phyloP scores from a whole-genome alignment of 2,113 vertebrate species.

The Thunnus thynnus region DNA sequence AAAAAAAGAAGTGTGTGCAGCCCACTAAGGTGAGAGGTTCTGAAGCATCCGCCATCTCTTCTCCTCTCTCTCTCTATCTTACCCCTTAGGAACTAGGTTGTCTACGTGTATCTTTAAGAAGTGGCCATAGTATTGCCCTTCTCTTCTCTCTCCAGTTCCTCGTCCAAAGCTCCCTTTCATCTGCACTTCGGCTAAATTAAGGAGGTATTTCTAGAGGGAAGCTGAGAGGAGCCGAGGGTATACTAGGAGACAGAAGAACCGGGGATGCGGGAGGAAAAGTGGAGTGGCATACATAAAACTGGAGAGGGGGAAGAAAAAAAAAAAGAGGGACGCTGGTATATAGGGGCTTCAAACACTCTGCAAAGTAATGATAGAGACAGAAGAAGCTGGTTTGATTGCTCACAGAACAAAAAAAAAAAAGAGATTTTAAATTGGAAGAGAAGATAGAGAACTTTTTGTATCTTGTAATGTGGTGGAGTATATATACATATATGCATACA shows the following conservation, averaged over 20 bases:
- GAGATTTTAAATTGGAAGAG: neutral
- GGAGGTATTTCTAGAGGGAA: conserved; percentile 18
- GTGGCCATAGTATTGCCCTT: neutral
- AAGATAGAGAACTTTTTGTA: conserved; percentile 16
- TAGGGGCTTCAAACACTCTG: neutral
- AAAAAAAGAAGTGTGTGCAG: neutral
- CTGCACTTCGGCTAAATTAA: conserved; percentile 45
- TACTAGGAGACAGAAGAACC: neutral
- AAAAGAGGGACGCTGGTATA: neutral
- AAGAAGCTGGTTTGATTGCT: neutral
- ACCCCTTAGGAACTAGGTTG: neutral
- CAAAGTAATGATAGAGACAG: neutral
- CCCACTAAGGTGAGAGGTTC: conserved; percentile 22
- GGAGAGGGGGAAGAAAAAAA: neutral
- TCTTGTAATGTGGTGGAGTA: neutral
- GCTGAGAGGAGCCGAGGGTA: neutral
- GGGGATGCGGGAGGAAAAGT: conserved; percentile 4
- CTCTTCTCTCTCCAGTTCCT: neutral
- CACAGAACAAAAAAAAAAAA: neutral
- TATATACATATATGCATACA: no score
- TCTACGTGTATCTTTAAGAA: neutral
- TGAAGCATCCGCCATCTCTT: neutral
- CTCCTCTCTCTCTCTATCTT: neutral
- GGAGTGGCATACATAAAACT: neutral
- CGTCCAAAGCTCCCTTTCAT: conserved; percentile 53